Percentiles rank a stretch among this genome's conserved stretches.
These are phyloP conservation scores for Chymomyza costata DNA, from an alignment of 1,140 invertebrate species.

Conservation along the genomic window DNA sequence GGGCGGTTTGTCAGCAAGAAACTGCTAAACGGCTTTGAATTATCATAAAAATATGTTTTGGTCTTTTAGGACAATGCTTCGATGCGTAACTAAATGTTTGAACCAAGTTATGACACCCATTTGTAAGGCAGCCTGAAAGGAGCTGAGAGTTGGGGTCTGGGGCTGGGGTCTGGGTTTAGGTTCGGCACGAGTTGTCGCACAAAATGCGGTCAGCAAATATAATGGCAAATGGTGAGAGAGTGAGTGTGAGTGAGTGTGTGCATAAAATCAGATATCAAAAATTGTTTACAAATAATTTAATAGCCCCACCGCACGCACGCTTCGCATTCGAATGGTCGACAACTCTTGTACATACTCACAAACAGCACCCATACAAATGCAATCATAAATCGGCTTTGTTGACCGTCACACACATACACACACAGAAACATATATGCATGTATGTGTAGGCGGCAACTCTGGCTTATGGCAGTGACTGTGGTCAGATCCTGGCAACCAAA, in stretches of 20 bases:
- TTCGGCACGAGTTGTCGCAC: too few relatives aligned
- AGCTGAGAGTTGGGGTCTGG: too few relatives aligned
- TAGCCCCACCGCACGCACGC: conserved; percentile 59
- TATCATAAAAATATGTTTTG: conserved; percentile 39
- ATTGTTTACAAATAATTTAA: conserved; percentile 73
- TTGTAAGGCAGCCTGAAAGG: conserved; percentile 7
- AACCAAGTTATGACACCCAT: conserved; percentile 45
- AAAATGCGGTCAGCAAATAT: too few relatives aligned
- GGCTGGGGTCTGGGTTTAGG: too few relatives aligned
- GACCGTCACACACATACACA: conserved; percentile 15
- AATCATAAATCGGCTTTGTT: conserved; percentile 2
- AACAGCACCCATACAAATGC: conserved; percentile 23
- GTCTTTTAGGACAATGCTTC: too few relatives aligned
- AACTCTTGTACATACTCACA: too few relatives aligned
- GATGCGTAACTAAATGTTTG: conserved; percentile 18
- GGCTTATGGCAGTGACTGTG: conserved; percentile 35
- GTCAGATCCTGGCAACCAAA: conserved; percentile 12
- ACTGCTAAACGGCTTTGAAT: conserved; percentile 35
- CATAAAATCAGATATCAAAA: conserved; percentile 73
- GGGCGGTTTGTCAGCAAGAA: conserved; percentile 13
- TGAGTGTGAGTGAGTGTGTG: conserved; percentile 33
- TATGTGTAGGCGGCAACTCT: conserved; percentile 25
- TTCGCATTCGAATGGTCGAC: conserved; percentile 42
- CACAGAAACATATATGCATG: neutral
- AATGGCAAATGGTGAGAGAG: conserved; percentile 1